A percentile compares a stretch with the other conserved stretches of the same genome.
Evolutionary conservation across 2,113 vertebrate species (phyloP).

Genomic region (Meles meles): DNA sequence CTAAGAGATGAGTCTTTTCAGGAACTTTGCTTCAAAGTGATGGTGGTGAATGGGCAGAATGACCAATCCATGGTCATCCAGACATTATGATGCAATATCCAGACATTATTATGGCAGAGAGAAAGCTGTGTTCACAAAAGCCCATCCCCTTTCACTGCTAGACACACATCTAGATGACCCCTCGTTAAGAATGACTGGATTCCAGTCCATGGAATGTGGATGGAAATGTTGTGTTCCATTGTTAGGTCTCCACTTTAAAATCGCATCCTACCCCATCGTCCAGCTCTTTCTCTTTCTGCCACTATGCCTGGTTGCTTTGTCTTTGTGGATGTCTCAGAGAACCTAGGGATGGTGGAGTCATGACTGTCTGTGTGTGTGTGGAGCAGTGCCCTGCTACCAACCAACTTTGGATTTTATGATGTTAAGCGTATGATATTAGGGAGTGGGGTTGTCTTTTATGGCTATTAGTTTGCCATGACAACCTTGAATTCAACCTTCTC

Average conservation of each 20-base stretch:
- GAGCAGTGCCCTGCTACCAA: not conserved
- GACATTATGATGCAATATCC: not conserved
- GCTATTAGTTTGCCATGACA: not conserved
- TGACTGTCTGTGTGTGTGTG: fast-evolving
- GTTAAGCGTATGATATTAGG: not conserved
- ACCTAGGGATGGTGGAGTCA: not conserved
- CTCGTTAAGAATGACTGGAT: not conserved
- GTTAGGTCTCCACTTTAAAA: not conserved
- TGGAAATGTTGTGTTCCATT: not conserved
- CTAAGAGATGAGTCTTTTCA: not conserved
- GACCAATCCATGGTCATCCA: not conserved
- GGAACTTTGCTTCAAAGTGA: not conserved
- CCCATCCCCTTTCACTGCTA: not conserved
- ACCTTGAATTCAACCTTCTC: not conserved
- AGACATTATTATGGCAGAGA: not conserved
- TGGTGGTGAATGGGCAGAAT: not conserved
- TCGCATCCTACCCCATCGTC: fast-evolving
- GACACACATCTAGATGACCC: no score
- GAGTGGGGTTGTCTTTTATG: not conserved
- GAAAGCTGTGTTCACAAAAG: no score
- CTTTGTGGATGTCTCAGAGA: not conserved
- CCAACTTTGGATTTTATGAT: not conserved
- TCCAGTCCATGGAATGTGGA: not conserved
- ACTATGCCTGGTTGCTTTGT: not conserved
- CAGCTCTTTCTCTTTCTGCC: not conserved